Evolutionary conservation across 2,888 invertebrate genomes (phyloP).

Genomic region (Mythimna loreyi): DNA sequence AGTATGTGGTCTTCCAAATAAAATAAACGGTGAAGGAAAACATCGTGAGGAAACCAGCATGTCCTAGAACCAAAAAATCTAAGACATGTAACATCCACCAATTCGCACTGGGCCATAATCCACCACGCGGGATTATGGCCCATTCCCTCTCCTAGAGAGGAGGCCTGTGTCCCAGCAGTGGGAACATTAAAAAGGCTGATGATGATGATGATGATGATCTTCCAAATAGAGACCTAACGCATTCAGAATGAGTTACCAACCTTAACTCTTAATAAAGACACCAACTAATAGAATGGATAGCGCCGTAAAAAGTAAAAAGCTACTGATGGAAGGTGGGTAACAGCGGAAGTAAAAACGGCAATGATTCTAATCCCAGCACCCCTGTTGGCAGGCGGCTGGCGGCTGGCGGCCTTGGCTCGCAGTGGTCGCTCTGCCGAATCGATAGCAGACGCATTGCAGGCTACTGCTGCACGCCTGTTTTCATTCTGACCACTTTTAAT

Average conservation of each 20-base stretch:
- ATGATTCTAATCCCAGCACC: conserved; percentile 15
- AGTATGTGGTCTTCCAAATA: background rate
- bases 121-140: too few relatives aligned
- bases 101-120: too few relatives aligned
- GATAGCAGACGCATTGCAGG: conserved; percentile 69
- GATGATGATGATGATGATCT: too few relatives aligned
- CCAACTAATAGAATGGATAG: too few relatives aligned
- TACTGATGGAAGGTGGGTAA: background rate
- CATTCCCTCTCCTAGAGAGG: too few relatives aligned
- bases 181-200: too few relatives aligned
- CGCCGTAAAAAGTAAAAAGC: too few relatives aligned
- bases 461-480: conserved; percentile 31
- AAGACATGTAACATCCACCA: too few relatives aligned
- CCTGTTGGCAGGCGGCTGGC: conserved; percentile 24
- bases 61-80: too few relatives aligned
- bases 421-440: conserved; percentile 64
- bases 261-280: background rate
- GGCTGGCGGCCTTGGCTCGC: conserved; percentile 41
- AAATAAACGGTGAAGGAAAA: too few relatives aligned
- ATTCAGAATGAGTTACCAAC: background rate
- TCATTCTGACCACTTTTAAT: background rate
- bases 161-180: too few relatives aligned
- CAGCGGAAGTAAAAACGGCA: background rate
- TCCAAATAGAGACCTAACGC: background rate
- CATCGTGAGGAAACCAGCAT: too few relatives aligned